Conservation (phyloP, 2,797 vertebrate genomes). For the Numenius phaeopus region DNA sequence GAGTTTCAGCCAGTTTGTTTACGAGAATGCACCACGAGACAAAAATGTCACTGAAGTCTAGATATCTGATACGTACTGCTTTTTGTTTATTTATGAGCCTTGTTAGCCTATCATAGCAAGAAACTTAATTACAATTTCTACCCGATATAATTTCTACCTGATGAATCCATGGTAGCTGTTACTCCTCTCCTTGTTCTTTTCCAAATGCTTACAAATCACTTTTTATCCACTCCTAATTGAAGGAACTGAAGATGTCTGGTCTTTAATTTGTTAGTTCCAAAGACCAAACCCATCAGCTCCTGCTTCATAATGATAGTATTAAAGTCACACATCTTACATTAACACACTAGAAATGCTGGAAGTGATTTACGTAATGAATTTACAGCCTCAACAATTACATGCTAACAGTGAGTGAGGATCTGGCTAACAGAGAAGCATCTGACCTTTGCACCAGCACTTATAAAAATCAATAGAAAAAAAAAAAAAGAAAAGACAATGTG, state of each 20-base stretch:
- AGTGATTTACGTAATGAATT: background rate
- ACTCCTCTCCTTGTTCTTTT: background rate
- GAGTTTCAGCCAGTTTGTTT: background rate
- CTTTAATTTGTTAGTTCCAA: background rate
- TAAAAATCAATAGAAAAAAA: background rate
- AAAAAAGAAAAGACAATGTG: background rate
- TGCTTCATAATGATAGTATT: background rate
- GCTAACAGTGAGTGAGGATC: background rate
- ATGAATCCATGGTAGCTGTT: background rate
- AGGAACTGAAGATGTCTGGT: background rate
- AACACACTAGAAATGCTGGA: background rate
- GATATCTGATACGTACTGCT: background rate
- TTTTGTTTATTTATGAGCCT: background rate
- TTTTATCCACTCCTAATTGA: background rate
- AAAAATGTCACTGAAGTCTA: background rate
- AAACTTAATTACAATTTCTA: background rate
- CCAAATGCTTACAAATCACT: background rate
- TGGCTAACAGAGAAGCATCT: background rate
- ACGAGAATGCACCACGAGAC: fast-evolving
- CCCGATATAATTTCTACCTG: background rate
- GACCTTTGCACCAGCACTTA: background rate
- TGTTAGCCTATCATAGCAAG: background rate
- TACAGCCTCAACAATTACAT: background rate
- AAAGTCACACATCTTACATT: background rate
- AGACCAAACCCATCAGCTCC: background rate